Evolutionary conservation across 2,888 invertebrate species (phyloP).

Genomic region (Aradus depressus): DNA sequence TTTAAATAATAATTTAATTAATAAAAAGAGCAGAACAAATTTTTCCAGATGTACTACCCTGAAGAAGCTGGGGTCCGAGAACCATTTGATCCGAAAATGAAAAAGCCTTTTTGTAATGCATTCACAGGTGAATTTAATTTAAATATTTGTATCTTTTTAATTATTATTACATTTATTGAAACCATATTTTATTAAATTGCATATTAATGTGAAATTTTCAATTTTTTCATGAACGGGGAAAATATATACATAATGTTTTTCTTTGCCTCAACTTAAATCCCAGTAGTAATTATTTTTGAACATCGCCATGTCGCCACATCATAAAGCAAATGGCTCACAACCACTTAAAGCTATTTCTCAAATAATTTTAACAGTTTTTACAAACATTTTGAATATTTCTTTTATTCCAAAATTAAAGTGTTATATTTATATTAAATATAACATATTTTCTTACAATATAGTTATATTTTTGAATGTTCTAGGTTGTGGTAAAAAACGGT

Average conservation of each 20-base stretch:
- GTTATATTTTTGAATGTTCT: constrained; percentile 23
- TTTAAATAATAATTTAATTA: too few species aligned
- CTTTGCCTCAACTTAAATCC: background rate
- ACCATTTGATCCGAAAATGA: constrained; percentile 47
- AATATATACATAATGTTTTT: background rate
- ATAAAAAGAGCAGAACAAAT: too few species aligned
- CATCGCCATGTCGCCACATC: too few species aligned
- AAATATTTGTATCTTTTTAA: background rate
- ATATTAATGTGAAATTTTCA: background rate
- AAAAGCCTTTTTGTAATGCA: constrained; percentile 79
- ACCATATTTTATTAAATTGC: background rate
- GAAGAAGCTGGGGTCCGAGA: constrained; percentile 37
- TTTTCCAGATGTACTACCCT: constrained; percentile 29
- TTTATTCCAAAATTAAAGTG: too few species aligned
- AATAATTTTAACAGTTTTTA: too few species aligned
- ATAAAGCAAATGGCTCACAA: too few species aligned
- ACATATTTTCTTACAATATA: too few species aligned
- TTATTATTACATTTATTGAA: background rate
- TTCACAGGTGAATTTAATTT: constrained; percentile 61
- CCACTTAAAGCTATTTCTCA: too few species aligned
- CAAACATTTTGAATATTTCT: too few species aligned
- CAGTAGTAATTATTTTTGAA: too few species aligned
- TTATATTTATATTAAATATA: too few species aligned
- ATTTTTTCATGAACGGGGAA: background rate
- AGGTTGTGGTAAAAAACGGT: constrained; percentile 67